Base-by-base conservation (phyloP, 2,888 invertebrate species). In the Mechanitis mazaeus region DNA sequence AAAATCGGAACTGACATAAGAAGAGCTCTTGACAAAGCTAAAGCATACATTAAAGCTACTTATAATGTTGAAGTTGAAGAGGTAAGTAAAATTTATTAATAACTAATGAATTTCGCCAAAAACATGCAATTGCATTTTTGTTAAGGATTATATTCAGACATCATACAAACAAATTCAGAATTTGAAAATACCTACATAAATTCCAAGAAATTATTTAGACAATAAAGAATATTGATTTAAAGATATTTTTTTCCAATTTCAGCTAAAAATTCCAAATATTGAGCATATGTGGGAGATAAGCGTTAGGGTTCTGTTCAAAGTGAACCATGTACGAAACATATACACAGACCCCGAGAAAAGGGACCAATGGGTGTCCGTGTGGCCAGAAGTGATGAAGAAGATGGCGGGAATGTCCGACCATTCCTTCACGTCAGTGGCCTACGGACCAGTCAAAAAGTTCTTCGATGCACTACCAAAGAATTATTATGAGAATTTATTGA, bases 211-310 rank as follows among this genome's bases (percentile, higher is more conserved):
- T 42, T 9, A 9, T 9, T 42, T 42, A 9, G 6, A 9, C 3
- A 42, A 9, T 9, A 42, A 3, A 9, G 6, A 42, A 20, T 20
- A 20, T 20, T 20, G 20, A 20, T 20, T 20, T 20, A 20, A 20
- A 20, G 20, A 20, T 20, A 20, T 20, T 20, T 20, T 20, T 42
- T 42, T 42, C 9, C 7, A 46, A 50, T 69, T 71, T 58, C 77
- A 94, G 90, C 90, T 93, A 0, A 91, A 93, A 69, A 89, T 94
- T 61, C 89, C 92, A 63, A 91, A 93, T 68, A 88, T 94, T 76
- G 92, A 93, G 69, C 92, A 93, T 79, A 92, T 92, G 66, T 88
- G 93, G 77, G 93, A 94, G 72, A 87, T 93, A 53, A 91, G 93
- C 20, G 76, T 91, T 0, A 80, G 93, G 38, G 87, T 92, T 28